Percentiles rank a stretch among this genome's conserved stretches.
phyloP scores from a whole-genome alignment of 1,140 invertebrate species.

The Drosophila yakuba region DNA sequence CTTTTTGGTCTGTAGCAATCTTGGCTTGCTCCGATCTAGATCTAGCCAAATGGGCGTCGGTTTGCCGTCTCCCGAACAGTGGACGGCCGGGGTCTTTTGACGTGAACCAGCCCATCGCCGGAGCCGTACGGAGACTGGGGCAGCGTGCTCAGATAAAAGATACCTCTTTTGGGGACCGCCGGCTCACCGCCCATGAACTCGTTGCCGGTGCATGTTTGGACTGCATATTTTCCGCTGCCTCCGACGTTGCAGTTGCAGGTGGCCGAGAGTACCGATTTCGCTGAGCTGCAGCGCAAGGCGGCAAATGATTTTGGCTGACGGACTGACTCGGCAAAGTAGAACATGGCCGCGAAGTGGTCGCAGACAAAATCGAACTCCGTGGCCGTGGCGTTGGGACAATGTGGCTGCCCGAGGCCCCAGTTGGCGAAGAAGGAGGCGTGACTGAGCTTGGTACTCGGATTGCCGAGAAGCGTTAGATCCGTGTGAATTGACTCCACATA shows the following conservation, averaged over 20 bases:
- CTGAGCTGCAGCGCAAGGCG: constrained; percentile 53
- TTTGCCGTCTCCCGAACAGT: constrained; percentile 45
- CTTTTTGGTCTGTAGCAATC: constrained; percentile 38
- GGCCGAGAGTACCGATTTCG: constrained; percentile 25
- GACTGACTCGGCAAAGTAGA: constrained; percentile 77
- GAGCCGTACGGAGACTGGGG: constrained; percentile 48
- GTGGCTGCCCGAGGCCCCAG: constrained; percentile 88
- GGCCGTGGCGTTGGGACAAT: constrained; percentile 86
- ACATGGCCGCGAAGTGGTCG: constrained; percentile 75
- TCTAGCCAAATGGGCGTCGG: constrained; percentile 2
- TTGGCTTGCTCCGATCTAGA: not conserved
- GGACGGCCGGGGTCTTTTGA: constrained; percentile 47
- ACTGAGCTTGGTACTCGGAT: constrained; percentile 86
- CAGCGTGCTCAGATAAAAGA: constrained; percentile 72
- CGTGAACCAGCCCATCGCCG: constrained; percentile 55
- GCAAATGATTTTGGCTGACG: constrained; percentile 59
- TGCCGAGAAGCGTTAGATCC: constrained; percentile 87
- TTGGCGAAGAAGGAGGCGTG: constrained; percentile 90
- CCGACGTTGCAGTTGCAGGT: constrained; percentile 47
- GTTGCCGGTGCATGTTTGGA: constrained; percentile 39
- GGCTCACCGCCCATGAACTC: constrained; percentile 80
- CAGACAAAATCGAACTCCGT: constrained; percentile 77
- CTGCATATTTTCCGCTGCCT: constrained; percentile 1
- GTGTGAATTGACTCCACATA: constrained; percentile 92
- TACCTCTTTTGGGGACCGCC: constrained; percentile 63